Evolutionary conservation across 2,888 invertebrate species (phyloP), one percentile per base, ranked within the genome.

Genomic region (Eumacrocentrus americanus): DNA sequence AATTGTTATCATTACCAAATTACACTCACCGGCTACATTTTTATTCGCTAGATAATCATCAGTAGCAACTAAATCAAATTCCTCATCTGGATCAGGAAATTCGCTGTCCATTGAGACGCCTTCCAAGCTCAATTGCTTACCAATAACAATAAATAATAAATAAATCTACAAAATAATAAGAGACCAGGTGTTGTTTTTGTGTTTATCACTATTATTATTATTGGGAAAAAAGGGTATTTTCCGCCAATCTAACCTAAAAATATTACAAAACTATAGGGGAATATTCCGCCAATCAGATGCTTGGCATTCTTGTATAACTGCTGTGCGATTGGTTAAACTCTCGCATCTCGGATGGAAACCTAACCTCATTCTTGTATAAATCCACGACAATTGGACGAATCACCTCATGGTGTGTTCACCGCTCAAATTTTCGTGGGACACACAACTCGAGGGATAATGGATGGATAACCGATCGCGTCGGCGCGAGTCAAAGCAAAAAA

Each of bases 11-110:
- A 9, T 48, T 23, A 12, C 2, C 5, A 2, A 12, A 6, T 25
- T 58, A 51, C 11, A 12, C 38, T 40, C 70, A 76, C 77, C 75
- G 68, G 77, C 73, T n/a, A 78, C 47, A 68, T 82, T 81, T 62
- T 70, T 69, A 63, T 81, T 67, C 60, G 76, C 50, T 63, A 81
- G 80, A 52, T 77, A 70, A 40, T 81, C 80, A 55, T 79, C 79
- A 16, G 75, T 75, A 57, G 81, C 75, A 51, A 78, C 59, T 37
- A 80, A 69, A 63, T 83, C 82, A 63, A 72, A 82, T 59, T 82
- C 82, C 60, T 83, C 82, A n/a, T 82, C 81, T 0, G 74, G 69
- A 69, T 81, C 77, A 2, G 80, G 80, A 67, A 76, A 82, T 57
- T 81, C 80, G 22, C 61, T 63, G 58, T 74, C 70, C 78, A 79